Evolutionary conservation across 2,113 vertebrate genomes (phyloP).

Genomic region (Indicator indicator): DNA sequence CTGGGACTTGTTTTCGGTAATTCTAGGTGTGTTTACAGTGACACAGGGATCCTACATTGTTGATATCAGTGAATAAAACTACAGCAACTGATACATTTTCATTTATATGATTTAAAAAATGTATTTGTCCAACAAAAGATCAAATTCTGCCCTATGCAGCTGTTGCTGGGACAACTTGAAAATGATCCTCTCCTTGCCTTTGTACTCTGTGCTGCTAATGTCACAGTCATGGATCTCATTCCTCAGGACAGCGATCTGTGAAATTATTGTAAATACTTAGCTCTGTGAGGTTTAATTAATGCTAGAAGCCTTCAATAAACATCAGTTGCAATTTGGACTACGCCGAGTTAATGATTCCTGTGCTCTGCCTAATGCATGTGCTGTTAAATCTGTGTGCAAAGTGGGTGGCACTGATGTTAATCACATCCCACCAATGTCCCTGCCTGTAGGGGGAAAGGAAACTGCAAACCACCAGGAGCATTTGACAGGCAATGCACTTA

Average conservation of each 20-base stretch:
- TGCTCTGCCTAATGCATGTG: constrained; percentile 1
- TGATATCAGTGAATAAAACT: not conserved
- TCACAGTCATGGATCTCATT: not conserved
- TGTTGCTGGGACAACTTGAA: not conserved
- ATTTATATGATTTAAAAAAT: not conserved
- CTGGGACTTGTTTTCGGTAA: not conserved
- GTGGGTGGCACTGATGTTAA: not conserved
- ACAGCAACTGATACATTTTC: not conserved
- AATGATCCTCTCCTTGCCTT: not conserved
- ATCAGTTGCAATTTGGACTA: constrained; percentile 19
- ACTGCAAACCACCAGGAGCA: not conserved
- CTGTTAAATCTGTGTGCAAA: not conserved
- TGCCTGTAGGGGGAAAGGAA: not conserved
- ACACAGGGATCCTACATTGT: not conserved
- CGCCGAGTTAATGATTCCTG: constrained; percentile 23
- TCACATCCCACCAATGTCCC: not conserved
- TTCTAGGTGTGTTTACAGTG: not conserved
- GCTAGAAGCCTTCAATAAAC: constrained; percentile 37
- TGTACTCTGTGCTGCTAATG: not conserved
- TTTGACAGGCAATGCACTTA: not conserved
- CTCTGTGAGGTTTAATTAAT: constrained; percentile 52
- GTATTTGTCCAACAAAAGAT: not conserved
- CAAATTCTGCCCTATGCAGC: not conserved
- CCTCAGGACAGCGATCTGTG: not conserved
- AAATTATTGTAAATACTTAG: constrained; percentile 13